phyloP scores from a whole-genome alignment of 2,888 invertebrate genomes.

The Xylocampa areola region DNA sequence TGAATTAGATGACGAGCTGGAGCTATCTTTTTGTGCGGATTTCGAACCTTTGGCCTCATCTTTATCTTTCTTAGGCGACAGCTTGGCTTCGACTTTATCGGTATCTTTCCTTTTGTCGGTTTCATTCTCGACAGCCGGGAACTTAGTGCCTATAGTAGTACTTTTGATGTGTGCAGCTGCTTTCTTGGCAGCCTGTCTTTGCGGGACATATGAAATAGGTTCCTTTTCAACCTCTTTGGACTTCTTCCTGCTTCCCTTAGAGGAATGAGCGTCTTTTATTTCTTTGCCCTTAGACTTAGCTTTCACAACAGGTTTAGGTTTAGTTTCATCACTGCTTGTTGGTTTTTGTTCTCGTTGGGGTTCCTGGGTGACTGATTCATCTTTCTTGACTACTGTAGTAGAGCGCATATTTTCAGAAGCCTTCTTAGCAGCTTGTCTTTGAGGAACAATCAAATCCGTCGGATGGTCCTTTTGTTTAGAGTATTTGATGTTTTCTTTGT shows the following conservation, averaged over 20 bases:
- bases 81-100: slow-evolving; percentile 76
- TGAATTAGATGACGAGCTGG: slow-evolving; percentile 88
- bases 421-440: slow-evolving; percentile 97
- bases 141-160: slow-evolving; percentile 91
- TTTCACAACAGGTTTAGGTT: slow-evolving; percentile 75
- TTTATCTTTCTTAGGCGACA: slow-evolving; percentile 86
- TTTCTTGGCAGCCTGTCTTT: slow-evolving; percentile 97
- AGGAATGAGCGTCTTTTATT: slow-evolving; percentile 73
- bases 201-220: slow-evolving; percentile 95
- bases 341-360: slow-evolving; percentile 64
- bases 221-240: slow-evolving; percentile 91
- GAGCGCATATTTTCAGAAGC: slow-evolving; percentile 96
- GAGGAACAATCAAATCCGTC: slow-evolving; percentile 96
- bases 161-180: slow-evolving; percentile 97
- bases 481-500: slow-evolving; percentile 85
- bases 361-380: slow-evolving; percentile 74
- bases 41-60: slow-evolving; percentile 80
- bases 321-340: slow-evolving; percentile 74
- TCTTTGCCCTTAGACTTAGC: slow-evolving; percentile 85
- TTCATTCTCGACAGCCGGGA: slow-evolving; percentile 81
- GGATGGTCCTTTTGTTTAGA: slow-evolving; percentile 90
- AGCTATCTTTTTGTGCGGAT: slow-evolving; percentile 77
- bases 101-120: slow-evolving; percentile 79
- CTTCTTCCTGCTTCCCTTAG: slow-evolving; percentile 85
- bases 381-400: slow-evolving; percentile 88